Evolutionary conservation across 2,113 vertebrate genomes (phyloP), one percentile per base, ranked within the genome.

Genomic region (Actenoides lindsayi): DNA sequence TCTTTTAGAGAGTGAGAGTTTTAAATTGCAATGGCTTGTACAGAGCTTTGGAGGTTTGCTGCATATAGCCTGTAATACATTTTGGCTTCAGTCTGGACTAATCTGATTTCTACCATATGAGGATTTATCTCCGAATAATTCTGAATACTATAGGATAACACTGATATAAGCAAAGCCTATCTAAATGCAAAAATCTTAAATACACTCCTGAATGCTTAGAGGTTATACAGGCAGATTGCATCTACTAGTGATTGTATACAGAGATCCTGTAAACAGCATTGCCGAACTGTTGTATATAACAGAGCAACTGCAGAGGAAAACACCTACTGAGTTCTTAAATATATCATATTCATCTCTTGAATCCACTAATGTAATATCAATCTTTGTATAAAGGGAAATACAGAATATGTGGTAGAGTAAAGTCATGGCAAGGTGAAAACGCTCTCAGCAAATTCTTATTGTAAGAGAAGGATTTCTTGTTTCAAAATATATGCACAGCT

Each of bases 351-450:
- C 30, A 41, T 81, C 53, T 33, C 75, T 33, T 50, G 73, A 78
- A 77, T 70, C 42, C 60, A 73, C 57, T 54, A 57, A 79, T 91
- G 57, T 84, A 69, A 65, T 69, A 82, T 63, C 48, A 62, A 8
- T 85, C 73, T 94, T 77, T 24, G 10, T 54, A 63, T 62, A 64
- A 90, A 90, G 16, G 15, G 54, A 87, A 73, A 59, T 76, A 59
- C 14, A 42, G 53, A 83, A 73, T 41, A 70, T 75, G 24, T 20
- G 13, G 48, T 62, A 21, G 41, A 90, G 15, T 30, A 95, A 96
- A 89, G 82, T 93, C 74, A 56, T 59, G 41, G 13, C 70, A 91
- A 88, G 65, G 81, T 83, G 65, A 93, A 93, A 92, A 78, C n/a
- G 63, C 28, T 82, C 50, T 53, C 86, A 75, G 60, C 6, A 76